Evolutionary conservation across 2,888 invertebrate species (phyloP), one percentile per base, ranked within the genome.

Genomic region (Salpingus planirostris): DNA sequence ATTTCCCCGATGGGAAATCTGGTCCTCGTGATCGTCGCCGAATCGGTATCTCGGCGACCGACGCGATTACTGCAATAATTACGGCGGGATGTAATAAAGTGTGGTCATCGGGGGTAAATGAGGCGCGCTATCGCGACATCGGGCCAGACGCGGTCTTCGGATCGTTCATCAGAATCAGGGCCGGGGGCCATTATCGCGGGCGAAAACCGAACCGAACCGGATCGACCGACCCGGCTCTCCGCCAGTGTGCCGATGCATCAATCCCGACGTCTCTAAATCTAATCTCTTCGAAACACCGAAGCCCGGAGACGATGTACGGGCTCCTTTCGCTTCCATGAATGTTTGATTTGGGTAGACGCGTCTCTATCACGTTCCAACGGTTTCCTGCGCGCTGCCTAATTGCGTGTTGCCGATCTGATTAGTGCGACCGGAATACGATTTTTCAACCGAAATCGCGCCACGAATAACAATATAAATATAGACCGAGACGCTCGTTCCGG

Each of bases 161-260:
- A n/a, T n/a, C n/a, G n/a, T n/a, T n/a, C n/a, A n/a, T n/a, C n/a
- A n/a, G n/a, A n/a, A n/a, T n/a, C n/a, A n/a, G n/a, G n/a, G n/a
- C n/a, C n/a, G n/a, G n/a, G n/a, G n/a, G n/a, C n/a, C n/a, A n/a
- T n/a, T n/a, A n/a, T n/a, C n/a, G n/a, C n/a, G n/a, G n/a, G n/a
- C n/a, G n/a, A n/a, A n/a, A n/a, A n/a, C n/a, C n/a, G n/a, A n/a
- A n/a, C n/a, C n/a, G n/a, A n/a, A n/a, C n/a, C n/a, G n/a, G n/a
- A n/a, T n/a, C n/a, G n/a, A n/a, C n/a, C n/a, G n/a, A n/a, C n/a
- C n/a, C n/a, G n/a, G n/a, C n/a, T n/a, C n/a, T n/a, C n/a, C n/a
- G n/a, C n/a, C n/a, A n/a, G n/a, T n/a, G n/a, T n/a, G 24, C 36
- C 98, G 41, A 43, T 42, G 38, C 36, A 43, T 43, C 46, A 43